Percentiles rank a stretch among this genome's conserved stretches.
Evolutionary conservation across 2,113 vertebrate genomes (phyloP).

Genomic region (Eupsittula cactorum): DNA sequence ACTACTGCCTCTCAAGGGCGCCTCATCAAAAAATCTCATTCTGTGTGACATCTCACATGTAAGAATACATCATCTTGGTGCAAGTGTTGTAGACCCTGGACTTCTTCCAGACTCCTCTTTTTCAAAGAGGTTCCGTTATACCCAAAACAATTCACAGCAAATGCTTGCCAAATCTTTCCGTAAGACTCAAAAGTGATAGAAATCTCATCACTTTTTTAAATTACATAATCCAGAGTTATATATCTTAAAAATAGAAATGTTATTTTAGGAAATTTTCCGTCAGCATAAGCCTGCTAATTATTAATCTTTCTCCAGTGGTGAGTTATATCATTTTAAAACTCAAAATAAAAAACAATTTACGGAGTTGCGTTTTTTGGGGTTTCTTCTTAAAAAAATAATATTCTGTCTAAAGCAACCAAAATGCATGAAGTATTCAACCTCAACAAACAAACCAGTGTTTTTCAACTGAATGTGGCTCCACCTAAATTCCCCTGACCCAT

Average conservation of each 20-base stretch:
- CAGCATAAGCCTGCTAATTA: background rate
- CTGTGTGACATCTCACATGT: background rate
- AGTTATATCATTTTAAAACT: background rate
- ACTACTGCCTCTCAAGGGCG: background rate
- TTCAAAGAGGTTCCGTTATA: background rate
- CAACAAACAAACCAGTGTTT: background rate
- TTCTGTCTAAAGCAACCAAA: background rate
- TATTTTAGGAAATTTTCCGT: background rate
- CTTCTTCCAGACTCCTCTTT: background rate
- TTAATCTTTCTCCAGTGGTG: background rate
- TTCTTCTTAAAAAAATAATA: background rate
- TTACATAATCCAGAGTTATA: background rate
- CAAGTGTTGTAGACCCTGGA: background rate
- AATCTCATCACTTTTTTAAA: background rate
- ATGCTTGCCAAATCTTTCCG: background rate
- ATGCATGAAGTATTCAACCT: background rate
- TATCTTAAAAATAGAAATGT: background rate
- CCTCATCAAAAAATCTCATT: background rate
- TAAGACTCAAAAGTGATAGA: background rate
- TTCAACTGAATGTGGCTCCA: background rate
- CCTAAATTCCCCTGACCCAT: background rate
- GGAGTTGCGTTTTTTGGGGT: background rate
- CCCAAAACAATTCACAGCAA: background rate
- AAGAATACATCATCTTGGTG: accelerated
- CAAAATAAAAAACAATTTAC: background rate